Evolutionary conservation across 2,888 invertebrate species (phyloP), one percentile per base, ranked within the genome.

Genomic region (Epinotia brunnichana): DNA sequence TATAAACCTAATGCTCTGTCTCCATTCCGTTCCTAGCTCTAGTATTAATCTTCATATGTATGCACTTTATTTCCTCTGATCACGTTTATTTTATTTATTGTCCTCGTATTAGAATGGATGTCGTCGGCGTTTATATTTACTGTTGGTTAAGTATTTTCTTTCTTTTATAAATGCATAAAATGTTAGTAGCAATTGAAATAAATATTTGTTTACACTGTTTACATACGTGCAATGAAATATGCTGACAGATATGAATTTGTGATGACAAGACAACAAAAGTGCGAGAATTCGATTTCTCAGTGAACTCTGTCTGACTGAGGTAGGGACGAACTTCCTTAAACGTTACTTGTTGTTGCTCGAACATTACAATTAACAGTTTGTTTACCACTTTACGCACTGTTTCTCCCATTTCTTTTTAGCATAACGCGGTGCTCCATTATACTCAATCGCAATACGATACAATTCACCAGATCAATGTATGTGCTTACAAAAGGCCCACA

Each of bases 11-110:
- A 15, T 59, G 44, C 60, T 61, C 29, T 44, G 21, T 60, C 64
- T 44, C 44, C 44, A 69, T 60, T 51, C n/a, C 61, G 35, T 39
- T 51, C n/a, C 35, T 44, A 53, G 41, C 54, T 44, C 19, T 35
- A 60, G 54, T 61, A 67, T 66, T 67, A 67, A 61, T 71, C 71
- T 71, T 71, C 70, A 59, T 64, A 57, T 70, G 70, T 53, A 70
- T 59, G 53, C 64, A 70, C 51, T 71, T 64, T 66, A 66, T 66
- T 51, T 53, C 10, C 24, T 41, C 21, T 44, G 44, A 54, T 61
- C 60, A 56, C 60, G 60, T 60, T 48, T 48, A 61, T 71, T 51
- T 57, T 60, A 54, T 71, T 54, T 53, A 60, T 53, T 66, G 21
- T 66, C 53, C 15, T 15, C 29, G 59, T 66, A 29, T 24, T 60